Evolutionary conservation across 2,888 invertebrate species (phyloP).

Genomic region (Trissoscelio sp.): DNA sequence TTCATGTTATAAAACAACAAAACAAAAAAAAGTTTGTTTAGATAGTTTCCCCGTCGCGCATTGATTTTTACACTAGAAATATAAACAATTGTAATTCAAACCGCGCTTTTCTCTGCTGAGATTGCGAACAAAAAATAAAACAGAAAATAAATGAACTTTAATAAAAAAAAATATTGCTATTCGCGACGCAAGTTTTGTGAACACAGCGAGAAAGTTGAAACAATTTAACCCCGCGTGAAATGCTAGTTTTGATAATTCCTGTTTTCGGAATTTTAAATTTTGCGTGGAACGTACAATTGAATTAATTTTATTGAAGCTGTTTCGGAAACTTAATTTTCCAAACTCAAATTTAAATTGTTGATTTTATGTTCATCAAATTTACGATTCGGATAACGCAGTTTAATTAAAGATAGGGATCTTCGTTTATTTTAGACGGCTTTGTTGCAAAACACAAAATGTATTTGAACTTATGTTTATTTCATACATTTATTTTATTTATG

Average conservation of each 20-base stretch:
- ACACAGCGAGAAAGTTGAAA: neutral
- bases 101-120: constrained; percentile 6
- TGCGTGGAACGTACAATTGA: neutral
- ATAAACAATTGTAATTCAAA: constrained; percentile 51
- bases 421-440: no score
- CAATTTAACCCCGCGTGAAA: neutral
- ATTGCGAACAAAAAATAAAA: neutral
- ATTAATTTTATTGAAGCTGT: neutral
- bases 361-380: neutral
- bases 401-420: neutral
- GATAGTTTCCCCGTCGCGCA: constrained; percentile 4
- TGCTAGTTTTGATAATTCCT: neutral
- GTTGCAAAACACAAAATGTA: no score
- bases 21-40: constrained; percentile 28
- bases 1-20: neutral
- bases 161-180: neutral
- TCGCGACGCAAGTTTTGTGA: neutral
- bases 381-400: neutral
- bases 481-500: no score
- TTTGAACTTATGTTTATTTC: no score
- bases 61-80: constrained; percentile 35
- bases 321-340: neutral
- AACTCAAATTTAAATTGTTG: neutral
- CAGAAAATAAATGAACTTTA: neutral
- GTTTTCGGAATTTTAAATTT: neutral